Evolutionary conservation across 1,140 invertebrate species (phyloP).

Genomic region (Venturia canescens): DNA sequence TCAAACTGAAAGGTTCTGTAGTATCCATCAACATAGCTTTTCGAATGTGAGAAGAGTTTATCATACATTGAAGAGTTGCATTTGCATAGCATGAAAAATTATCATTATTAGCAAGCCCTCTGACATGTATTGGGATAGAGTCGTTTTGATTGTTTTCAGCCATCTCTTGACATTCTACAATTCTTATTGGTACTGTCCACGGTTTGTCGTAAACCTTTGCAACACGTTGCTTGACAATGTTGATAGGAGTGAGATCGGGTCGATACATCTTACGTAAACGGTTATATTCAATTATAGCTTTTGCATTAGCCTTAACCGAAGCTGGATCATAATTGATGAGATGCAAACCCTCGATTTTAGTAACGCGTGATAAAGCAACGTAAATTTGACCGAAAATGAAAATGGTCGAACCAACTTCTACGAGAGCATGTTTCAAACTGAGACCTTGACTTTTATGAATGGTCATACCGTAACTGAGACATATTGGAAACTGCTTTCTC

Average conservation of each 20-base stretch:
- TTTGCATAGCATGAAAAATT: slow-evolving; percentile 52
- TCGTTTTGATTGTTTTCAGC: not conserved
- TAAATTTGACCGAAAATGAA: too few relatives aligned
- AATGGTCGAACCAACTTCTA: too few relatives aligned
- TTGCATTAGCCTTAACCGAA: too few relatives aligned
- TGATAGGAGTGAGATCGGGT: slow-evolving; percentile 49
- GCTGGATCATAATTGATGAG: slow-evolving; percentile 67
- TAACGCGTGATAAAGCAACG: slow-evolving; percentile 67
- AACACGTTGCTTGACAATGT: slow-evolving; percentile 20
- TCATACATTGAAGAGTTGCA: too few relatives aligned
- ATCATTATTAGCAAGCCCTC: slow-evolving; percentile 49
- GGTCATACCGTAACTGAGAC: slow-evolving; percentile 66
- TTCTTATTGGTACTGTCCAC: not conserved
- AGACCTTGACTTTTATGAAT: too few relatives aligned
- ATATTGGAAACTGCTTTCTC: slow-evolving; percentile 70
- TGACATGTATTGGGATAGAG: not conserved
- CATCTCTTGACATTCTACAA: slow-evolving; percentile 20
- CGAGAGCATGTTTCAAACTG: too few relatives aligned
- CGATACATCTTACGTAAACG: too few relatives aligned
- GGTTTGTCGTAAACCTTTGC: slow-evolving; percentile 15
- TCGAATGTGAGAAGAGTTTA: too few relatives aligned
- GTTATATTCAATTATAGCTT: too few relatives aligned
- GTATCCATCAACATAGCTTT: slow-evolving; percentile 21
- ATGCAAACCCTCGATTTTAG: slow-evolving; percentile 61
- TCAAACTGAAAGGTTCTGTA: not conserved